Base-by-base conservation (phyloP, 2,797 vertebrate species). In the Crocodylus rhombifer region DNA sequence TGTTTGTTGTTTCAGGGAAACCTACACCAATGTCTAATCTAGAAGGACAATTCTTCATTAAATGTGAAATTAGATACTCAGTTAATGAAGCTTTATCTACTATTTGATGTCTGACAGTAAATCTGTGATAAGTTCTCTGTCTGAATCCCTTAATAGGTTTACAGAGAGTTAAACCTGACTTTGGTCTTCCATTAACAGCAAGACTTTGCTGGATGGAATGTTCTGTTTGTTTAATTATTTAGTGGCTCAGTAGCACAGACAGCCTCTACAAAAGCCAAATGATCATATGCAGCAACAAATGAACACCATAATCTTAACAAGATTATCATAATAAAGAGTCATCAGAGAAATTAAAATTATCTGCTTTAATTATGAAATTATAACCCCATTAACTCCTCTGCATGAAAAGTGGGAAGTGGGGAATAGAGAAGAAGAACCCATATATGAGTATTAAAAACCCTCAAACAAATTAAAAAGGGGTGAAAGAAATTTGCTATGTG, bases 341-440 rank as follows among this genome's bases (percentile, higher is more conserved):
- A 98, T 96, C 80, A 80, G 96, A 98, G 95, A 98, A 98, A 97
- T 97, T 95, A 98, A 97, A 98, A 97, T 96, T 95, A 98, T 98
- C 92, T 98, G 92, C 95, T 98, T 98, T 98, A 98, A 98, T 98
- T 97, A 96, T 84, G 90, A 98, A 98, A 98, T 98, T 98, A 97
- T 98, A 98, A 97, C 96, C 96, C 97, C 95, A 98, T 98, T 97
- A 98, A 98, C 96, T 97, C 88, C 91, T 96, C 65, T 87, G 89
- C 86, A 92, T 96, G 94, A 96, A 95, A 97, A 97, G 86, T 96
- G 94, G 98, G 76, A 95, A 95, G 97, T 97, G 95, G 94, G 91
- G 97, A 97, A 96, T 95, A 96, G 80, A 83, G 93, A 94, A 91
- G 93, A 97, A 94, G 84, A 96, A 97, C 96, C 90, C 94, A 96